Evolutionary conservation across 2,113 vertebrate genomes (phyloP).

Genomic region (Pangasianodon hypophthalmus): DNA sequence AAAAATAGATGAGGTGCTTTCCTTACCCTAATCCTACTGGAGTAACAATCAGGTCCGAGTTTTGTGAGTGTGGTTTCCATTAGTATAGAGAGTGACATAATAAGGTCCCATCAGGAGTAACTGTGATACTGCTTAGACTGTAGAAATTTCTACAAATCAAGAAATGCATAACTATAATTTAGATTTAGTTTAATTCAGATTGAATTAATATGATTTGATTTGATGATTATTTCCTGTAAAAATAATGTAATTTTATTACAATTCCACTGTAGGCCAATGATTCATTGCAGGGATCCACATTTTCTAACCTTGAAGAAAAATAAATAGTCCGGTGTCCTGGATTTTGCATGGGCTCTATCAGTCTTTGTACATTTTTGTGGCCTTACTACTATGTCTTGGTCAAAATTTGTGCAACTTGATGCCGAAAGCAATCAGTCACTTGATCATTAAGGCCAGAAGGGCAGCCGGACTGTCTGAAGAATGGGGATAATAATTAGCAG

Average conservation of each 20-base stretch:
- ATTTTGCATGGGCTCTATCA: background rate
- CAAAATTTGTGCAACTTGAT: constrained; percentile 22
- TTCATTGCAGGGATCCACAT: background rate
- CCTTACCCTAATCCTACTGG: background rate
- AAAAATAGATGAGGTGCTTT: background rate
- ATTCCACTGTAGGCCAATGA: background rate
- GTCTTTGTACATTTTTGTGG: background rate
- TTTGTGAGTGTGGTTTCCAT: background rate
- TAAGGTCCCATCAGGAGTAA: background rate
- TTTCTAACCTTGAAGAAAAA: background rate
- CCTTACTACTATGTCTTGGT: background rate
- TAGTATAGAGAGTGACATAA: background rate
- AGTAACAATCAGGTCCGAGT: background rate
- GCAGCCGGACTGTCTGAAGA: constrained; percentile 8
- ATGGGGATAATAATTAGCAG: constrained; percentile 52
- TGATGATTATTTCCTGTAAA: background rate
- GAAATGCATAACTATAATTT: too few relatives aligned
- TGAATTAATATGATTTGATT: background rate
- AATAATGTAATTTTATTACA: background rate
- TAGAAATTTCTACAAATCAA: background rate
- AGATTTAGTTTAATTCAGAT: background rate
- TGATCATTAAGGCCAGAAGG: constrained; percentile 36
- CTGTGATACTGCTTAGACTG: background rate
- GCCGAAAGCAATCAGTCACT: constrained; percentile 37
- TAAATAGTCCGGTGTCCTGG: background rate